Base-by-base conservation (phyloP, 2,113 vertebrate genomes). In the Columba janthina region DNA sequence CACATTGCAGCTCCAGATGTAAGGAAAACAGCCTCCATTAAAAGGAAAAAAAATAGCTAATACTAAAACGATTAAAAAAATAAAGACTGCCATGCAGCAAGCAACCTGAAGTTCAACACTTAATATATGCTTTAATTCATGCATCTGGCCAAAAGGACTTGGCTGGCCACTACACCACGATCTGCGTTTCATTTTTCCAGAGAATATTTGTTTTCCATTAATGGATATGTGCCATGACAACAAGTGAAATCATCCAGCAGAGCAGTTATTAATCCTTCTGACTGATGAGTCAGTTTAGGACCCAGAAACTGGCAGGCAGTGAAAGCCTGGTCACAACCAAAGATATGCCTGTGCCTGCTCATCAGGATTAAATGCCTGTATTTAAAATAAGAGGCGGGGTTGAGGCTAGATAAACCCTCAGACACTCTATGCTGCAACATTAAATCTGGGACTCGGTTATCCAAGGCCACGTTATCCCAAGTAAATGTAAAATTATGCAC, bases 131-230 rank as follows among this genome's bases (percentile, higher is more conserved):
- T 92, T 88, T 60, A 46, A 91, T 75, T 84, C 46, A 78, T 40
- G 46, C 46, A 89, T 89, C 74, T 84, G 78, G 83, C 93, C 80
- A 89, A 90, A 92, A 90, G 28, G 80, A 89, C 73, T 94, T 94
- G 76, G 93, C 92, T 89, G 57, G 66, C 85, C 58, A 38, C 60
- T 31, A 15, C 6, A 74, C 32, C 83, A 61, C 1, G 53, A 92
- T 93, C 90, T 93, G 92, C 5, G 38, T 57, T 94, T 96, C 79
- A 90, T 95, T 94, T 46, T 96, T 93, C 81, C 85, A 96, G 82
- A 61, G 94, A 94, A 78, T 81, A 96, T 92, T 96, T 97, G 93
- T 96, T 96, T 96, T 94, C 94, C 96, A 89, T 89, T 94, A 95
- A 93, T 93, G 92, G 96, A 89, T 84, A 76, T 15, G 36, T 92